Base-by-base conservation (phyloP, 2,888 invertebrate species). In the Pachydiplax longipennis region DNA sequence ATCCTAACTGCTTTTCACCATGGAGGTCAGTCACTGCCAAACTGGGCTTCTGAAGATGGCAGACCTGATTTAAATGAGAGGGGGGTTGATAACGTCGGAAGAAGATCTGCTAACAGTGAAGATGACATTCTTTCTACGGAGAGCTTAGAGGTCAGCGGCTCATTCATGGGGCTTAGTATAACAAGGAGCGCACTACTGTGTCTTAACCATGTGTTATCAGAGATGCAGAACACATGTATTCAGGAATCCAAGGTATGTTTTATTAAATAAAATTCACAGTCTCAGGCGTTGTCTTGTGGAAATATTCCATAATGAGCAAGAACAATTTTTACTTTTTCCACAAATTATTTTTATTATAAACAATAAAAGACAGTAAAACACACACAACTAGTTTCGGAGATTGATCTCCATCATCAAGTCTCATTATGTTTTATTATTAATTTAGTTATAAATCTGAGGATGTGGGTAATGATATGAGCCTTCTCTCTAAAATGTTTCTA, bases 151-250 rank as follows among this genome's bases (percentile, higher is more conserved):
- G 87, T 87, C 22, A 87, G 13, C 2, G 87, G 87, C 5, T 95
- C 95, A 73, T 94, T 95, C 80, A 95, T 95, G 95, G 95, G 95
- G 0, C 92, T 95, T 13, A 95, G 95, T 58, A 95, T 95, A 91
- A 95, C 95, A 0, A 93, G 95, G 91, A 94, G 95, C 92, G 94
- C 95, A 6, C 93, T 95, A 37, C 93, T 95, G 65, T 95, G 95
- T 90, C 93, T 95, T 87, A 95, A 95, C 92, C 95, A 95, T 92
- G 92, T 95, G 53, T 92, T 95, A 10, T 93, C 94, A 80, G 95
- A 95, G 92, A 94, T 95, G 94, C 94, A 94, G 92, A 93, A 92
- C 25, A n/a, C 61, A 15, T 87, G 37, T 37, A 87, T 5, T n/a
- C 58, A 65, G 25, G 31, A 61, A 37, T n/a, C 22, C 2, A 35